Conservation (phyloP, 2,888 invertebrate species). For the Acronicta psi region DNA sequence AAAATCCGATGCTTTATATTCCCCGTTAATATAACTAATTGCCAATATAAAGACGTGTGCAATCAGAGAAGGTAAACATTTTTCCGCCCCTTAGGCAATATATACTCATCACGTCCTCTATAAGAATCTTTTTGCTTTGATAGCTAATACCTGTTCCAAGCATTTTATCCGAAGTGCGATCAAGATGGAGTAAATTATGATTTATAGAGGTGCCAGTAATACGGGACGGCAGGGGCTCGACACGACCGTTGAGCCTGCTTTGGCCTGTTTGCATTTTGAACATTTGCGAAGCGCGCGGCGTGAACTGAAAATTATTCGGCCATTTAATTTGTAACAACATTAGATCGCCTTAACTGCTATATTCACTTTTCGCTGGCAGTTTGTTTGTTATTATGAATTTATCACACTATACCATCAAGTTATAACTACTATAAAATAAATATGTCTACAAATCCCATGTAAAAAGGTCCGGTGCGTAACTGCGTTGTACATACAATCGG, state of each 20-base stretch:
- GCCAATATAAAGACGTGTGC: conserved; percentile 12
- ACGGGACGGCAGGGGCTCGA: conserved; percentile 25
- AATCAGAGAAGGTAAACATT: conserved; percentile 23
- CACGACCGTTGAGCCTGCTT: conserved; percentile 16
- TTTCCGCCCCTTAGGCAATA: conserved; percentile 23
- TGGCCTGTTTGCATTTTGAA: conserved; percentile 43
- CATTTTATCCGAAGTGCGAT: conserved; percentile 54
- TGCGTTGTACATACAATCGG: too few relatives aligned
- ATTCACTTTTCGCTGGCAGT: conserved; percentile 6
- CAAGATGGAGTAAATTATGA: conserved; percentile 57
- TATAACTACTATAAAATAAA: too few relatives aligned
- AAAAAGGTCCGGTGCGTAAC: too few relatives aligned
- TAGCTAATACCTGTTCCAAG: conserved; percentile 55
- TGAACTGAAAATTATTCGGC: conserved; percentile 27
- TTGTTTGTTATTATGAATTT: background rate
- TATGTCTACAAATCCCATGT: too few relatives aligned
- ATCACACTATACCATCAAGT: too few relatives aligned
- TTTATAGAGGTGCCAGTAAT: conserved; percentile 45
- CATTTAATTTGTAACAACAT: conserved; percentile 23
- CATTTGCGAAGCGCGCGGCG: conserved; percentile 20
- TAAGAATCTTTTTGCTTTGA: conserved; percentile 53
- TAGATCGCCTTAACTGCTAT: conserved; percentile 11
- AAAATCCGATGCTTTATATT: too few relatives aligned
- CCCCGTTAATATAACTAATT: conserved; percentile 22
- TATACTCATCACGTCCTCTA: conserved; percentile 48